Base-by-base conservation (phyloP, 2,888 invertebrate genomes). In the Stenichneumon culpator region DNA sequence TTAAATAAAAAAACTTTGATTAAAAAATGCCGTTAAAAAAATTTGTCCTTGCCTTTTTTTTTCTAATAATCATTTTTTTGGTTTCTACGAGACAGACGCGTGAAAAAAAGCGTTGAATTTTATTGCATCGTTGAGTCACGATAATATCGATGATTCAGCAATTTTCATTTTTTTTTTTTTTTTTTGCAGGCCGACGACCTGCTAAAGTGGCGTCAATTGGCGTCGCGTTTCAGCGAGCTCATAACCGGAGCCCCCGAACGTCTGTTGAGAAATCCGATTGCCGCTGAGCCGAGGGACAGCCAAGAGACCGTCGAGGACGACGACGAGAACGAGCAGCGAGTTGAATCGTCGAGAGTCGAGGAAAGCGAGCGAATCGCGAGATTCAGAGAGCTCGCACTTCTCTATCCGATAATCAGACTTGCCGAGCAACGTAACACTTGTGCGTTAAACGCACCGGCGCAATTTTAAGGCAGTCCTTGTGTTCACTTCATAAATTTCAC, bases 221-320 rank as follows among this genome's bases (percentile, higher is more conserved):
- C 92, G n/a, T 86, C 89, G 36, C 87, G 92, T 83, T 90, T 92
- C 79, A 92, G 87, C 73, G 92, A 92, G 88, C 86, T 92, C 57
- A 92, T 92, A 79, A 91, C 90, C 32, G 92, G 91, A 83, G 91
- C 92, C 9, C 90, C 92, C 0, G 84, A 88, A 25, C 88, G 90
- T 73, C 86, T 91, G 57, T 82, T 80, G 67, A 79, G 77, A 14
- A 81, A 79, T 57, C 65, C 83, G 6, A 11, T 36, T 19, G 22
- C 6, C 47, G 6, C 25, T 63, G 63, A 28, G 14, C 7, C 39
- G 14, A 7, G 7, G 47, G 19, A 75, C 60, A 50, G 47, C 82
- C 57, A 22, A 80, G 50, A 50, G 77, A 25, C 68, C 25, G 39
- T n/a, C 39, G 73, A 84, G 47, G 86, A 88, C 80, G 73, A 84